Evolutionary conservation across 2,113 vertebrate genomes (phyloP).

Genomic region (Burhinus oedicnemus): DNA sequence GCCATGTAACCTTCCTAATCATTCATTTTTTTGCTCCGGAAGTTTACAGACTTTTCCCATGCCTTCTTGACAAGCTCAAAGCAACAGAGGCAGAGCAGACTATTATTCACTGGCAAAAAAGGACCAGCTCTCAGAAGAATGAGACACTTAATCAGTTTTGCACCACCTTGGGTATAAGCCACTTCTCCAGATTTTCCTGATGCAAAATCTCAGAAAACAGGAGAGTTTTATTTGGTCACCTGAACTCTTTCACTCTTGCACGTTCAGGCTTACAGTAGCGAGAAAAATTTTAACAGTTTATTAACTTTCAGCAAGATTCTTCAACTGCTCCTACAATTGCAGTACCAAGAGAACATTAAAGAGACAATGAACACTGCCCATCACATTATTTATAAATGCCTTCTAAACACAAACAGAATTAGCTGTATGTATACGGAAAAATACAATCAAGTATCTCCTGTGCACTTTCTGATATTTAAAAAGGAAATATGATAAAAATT

Average conservation of each 20-base stretch:
- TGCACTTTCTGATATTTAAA: neutral
- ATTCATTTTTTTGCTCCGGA: neutral
- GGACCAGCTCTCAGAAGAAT: neutral
- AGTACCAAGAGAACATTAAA: neutral
- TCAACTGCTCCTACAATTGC: neutral
- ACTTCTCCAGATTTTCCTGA: neutral
- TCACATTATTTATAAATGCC: neutral
- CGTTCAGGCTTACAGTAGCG: accelerated
- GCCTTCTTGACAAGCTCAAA: neutral
- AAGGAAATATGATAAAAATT: neutral
- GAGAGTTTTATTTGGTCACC: neutral
- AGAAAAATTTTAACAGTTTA: neutral
- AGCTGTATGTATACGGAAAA: neutral
- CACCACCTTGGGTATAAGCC: neutral
- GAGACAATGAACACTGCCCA: neutral
- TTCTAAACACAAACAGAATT: neutral
- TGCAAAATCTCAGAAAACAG: neutral
- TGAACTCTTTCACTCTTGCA: neutral
- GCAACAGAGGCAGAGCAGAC: neutral
- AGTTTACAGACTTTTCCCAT: neutral
- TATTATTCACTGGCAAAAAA: neutral
- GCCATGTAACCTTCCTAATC: neutral
- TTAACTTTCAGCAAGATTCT: neutral
- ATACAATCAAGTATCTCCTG: neutral
- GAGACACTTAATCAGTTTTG: neutral